Conservation (phyloP, 1,140 invertebrate species). For the Cydia fagiglandana region DNA sequence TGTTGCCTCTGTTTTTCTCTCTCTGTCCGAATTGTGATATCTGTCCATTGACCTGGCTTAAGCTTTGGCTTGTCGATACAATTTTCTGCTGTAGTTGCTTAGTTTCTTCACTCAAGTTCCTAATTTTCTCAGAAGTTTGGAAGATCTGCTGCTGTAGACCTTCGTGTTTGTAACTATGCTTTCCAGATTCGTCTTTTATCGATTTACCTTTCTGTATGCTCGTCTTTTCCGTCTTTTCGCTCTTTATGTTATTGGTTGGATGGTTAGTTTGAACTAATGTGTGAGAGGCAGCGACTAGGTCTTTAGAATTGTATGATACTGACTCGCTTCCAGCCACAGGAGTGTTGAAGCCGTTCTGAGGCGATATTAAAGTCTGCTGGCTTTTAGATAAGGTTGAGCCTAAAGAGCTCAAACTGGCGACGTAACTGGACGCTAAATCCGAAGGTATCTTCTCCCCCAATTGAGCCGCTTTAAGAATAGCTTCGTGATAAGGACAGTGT, state of each 20-base stretch:
- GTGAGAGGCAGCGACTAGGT: conserved; percentile 63
- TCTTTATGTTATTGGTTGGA: conserved; percentile 53
- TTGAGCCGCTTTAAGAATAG: conserved; percentile 72
- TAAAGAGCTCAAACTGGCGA: conserved; percentile 68
- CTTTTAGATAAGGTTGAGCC: conserved; percentile 59
- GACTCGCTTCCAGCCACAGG: conserved; percentile 55
- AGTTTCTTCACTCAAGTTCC: conserved; percentile 64
- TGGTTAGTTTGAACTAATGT: conserved; percentile 56
- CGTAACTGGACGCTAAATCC: conserved; percentile 69
- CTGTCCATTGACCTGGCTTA: conserved; percentile 47
- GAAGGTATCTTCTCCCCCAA: conserved; percentile 67
- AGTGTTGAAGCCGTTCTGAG: conserved; percentile 53
- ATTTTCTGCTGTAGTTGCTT: conserved; percentile 71
- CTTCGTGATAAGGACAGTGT: conserved; percentile 78
- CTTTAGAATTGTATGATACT: conserved; percentile 57
- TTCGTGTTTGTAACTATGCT: conserved; percentile 53
- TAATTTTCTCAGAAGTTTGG: conserved; percentile 67
- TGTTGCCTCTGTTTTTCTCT: conserved; percentile 82
- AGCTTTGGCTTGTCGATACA: conserved; percentile 52
- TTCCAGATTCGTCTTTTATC: conserved; percentile 51
- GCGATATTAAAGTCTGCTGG: conserved; percentile 48
- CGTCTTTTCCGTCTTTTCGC: conserved; percentile 52
- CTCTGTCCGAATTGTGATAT: conserved; percentile 53
- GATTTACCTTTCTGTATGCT: conserved; percentile 64
- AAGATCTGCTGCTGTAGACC: conserved; percentile 63